Evolutionary conservation across 2,888 invertebrate species (phyloP), one percentile per base, ranked within the genome.

Genomic region (Dryococelus australis): DNA sequence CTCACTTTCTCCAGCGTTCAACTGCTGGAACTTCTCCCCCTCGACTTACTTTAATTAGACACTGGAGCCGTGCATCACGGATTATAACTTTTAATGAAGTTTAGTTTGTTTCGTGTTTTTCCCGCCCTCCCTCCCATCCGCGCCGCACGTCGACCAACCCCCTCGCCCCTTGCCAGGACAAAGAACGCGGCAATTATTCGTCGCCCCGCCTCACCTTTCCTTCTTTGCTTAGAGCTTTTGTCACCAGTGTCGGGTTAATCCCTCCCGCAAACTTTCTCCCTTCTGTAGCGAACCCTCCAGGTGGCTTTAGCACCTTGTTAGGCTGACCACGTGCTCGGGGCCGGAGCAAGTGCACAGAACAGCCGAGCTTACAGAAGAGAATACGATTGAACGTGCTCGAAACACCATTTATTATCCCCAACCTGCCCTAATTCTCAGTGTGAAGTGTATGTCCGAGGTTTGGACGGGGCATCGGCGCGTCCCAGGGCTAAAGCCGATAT

Each of bases 51-150:
- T 65, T 65, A 65, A 65, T 65, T 8, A 65, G 65, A 65, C 65
- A 65, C 65, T 24, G 65, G 65, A 65, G n/a, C 24, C 65, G 65
- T 65, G 65, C 65, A 65, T 65, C 65, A 65, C 24, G 65, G 65
- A 65, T 65, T 65, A 65, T 65, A 65, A 65, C 65, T 65, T 65
- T 65, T 65, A 65, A 65, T 65, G 65, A 65, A 65, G 65, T 65
- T 65, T n/a, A n/a, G 65, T 65, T 65, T 65, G 65, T 65, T 65
- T 65, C 65, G 65, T 65, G 65, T 65, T 65, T 65, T 65, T 65
- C 65, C 65, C 13, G 8, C 6, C 24, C n/a, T 9, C 24, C 65
- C 65, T 65, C 24, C n/a, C n/a, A n/a, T n/a, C 24, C 24, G 10
- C 65, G 8, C 51, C 51, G 13, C 8, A 0, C 51, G 51, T 3